Evolutionary conservation across 2,113 vertebrate genomes (phyloP), one percentile per base, ranked within the genome.

Genomic region (Jaculus jaculus): DNA sequence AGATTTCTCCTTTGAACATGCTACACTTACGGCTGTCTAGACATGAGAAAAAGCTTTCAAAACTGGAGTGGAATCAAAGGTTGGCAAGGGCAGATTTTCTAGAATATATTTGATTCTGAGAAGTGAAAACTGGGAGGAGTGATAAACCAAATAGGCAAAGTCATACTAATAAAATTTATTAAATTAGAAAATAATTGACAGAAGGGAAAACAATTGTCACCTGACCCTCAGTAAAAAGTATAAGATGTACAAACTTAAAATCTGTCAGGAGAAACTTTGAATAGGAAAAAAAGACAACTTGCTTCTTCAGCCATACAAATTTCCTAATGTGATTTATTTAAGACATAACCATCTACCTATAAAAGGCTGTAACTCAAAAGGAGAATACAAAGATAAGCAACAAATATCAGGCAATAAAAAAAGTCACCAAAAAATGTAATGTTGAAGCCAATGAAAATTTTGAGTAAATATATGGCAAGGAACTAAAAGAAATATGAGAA

Each of bases 301-400:
- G 54, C 1, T 32, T 58, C 5, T 61, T 58, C 24, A 18, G 11
- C 1, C 15, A 24, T 21, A 42, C 1, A 78, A 34, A 84, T 75
- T 39, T 63, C 9, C 42, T 47, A 47, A 47, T 47, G 42, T 47
- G 42, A 47, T 34, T 58, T 82, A 15, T 80, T 16, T 1, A 47
- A 65, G 95, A 66, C 42, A 7, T 42, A 80, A 65, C 26, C 16
- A 51, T n/a, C 8, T 69, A 69, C 34, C 7, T 81, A 0, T 37
- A 65, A 12, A 83, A 96, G 89, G n/a, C 54, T 47, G 77, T 2
- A 58, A n/a, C 21, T 75, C 60, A 88, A 95, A 94, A 82, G 4
- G 39, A 89, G 5, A 23, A 86, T 47, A 47, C 16, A 5, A 81
- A 72, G 30, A 68, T 28, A 15, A 60, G 58, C 20, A 95, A 28